Evolutionary conservation across 2,113 vertebrate species (phyloP).

Genomic region (Prolemur simus): DNA sequence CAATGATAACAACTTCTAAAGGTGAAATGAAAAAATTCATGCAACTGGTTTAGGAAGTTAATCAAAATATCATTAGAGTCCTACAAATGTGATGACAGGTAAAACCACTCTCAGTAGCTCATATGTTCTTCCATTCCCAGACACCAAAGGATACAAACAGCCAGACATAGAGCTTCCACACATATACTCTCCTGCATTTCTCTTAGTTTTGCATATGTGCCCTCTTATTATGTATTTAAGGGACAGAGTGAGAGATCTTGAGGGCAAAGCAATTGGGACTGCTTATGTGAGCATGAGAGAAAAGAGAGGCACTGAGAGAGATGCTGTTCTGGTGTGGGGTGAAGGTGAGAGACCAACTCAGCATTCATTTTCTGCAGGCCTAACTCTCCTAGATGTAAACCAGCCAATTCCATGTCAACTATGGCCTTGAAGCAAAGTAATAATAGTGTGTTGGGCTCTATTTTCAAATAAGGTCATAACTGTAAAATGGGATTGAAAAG

Average conservation of each 20-base stretch:
- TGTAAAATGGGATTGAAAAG: conserved; percentile 47
- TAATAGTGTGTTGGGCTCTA: not conserved
- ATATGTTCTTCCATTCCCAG: not conserved
- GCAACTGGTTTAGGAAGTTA: not conserved
- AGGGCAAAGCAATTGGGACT: not conserved
- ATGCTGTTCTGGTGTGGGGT: not conserved
- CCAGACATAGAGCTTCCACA: not conserved
- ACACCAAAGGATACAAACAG: not conserved
- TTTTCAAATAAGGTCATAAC: not conserved
- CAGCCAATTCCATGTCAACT: not conserved
- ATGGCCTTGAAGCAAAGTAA: not conserved
- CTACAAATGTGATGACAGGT: not conserved
- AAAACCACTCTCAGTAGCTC: not conserved
- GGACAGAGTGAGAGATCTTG: not conserved
- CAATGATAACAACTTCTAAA: not conserved
- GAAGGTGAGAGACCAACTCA: not conserved
- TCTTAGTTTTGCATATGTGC: not conserved
- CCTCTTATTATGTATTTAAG: not conserved
- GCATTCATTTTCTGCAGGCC: not conserved
- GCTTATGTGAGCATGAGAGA: not conserved
- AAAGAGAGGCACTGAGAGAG: not conserved
- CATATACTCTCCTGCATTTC: not conserved
- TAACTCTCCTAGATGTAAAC: not conserved
- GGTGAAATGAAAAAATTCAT: not conserved
- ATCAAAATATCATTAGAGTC: not conserved